Conservation (phyloP, 2,888 invertebrate species). For the Eupithecia dodoneata region DNA sequence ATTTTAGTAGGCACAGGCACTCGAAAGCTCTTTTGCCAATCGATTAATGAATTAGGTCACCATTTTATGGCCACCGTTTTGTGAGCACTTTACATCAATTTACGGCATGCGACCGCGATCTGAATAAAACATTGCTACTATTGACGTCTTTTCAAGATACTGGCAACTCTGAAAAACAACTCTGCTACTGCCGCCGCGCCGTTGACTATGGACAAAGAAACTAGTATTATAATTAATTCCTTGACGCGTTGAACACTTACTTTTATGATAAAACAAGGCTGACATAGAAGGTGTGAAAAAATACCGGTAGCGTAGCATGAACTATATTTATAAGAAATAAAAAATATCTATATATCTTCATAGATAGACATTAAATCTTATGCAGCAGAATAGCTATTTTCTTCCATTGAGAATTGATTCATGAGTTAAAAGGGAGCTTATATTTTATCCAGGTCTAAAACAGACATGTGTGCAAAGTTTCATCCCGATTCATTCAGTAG, state of each 20-base stretch:
- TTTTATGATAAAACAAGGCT: background rate
- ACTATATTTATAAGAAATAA: background rate
- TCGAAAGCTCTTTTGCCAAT: background rate
- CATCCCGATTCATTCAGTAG: background rate
- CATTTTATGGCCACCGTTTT: slow-evolving; percentile 19
- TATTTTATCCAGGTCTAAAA: background rate
- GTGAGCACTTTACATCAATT: slow-evolving; percentile 33
- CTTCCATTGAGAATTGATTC: background rate
- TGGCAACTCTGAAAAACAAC: slow-evolving; percentile 16
- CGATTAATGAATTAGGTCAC: background rate
- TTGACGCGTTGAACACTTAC: background rate
- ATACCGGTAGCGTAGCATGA: background rate
- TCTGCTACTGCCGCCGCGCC: background rate
- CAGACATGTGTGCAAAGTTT: background rate
- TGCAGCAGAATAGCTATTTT: background rate
- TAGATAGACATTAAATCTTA: no score
- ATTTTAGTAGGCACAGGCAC: background rate
- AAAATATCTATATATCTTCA: no score
- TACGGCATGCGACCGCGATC: slow-evolving; percentile 20
- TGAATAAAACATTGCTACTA: slow-evolving; percentile 34
- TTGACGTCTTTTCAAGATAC: slow-evolving; percentile 17
- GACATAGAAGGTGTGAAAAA: background rate
- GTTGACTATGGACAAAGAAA: background rate
- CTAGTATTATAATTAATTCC: background rate
- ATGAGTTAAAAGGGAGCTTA: background rate